Conservation (phyloP, 2,113 vertebrate species). For the Murina feae region DNA sequence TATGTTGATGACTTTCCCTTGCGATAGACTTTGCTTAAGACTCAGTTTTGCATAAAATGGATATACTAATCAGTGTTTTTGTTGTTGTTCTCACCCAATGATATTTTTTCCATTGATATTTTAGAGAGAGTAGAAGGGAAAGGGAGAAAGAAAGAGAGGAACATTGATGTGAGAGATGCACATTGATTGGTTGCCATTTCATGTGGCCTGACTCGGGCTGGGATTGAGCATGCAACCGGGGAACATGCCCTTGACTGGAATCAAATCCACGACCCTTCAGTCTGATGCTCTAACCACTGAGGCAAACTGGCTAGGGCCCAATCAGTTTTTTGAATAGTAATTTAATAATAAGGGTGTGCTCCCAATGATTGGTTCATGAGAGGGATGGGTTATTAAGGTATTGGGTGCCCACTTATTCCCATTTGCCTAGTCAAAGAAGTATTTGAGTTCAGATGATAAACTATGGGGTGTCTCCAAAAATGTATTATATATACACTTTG, state of each 20-base stretch:
- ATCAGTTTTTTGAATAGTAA: background rate
- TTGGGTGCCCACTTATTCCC: background rate
- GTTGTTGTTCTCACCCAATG: no score
- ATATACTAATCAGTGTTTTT: background rate
- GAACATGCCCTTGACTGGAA: no score
- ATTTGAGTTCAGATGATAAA: background rate
- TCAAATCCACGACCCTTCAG: no score
- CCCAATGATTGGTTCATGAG: background rate
- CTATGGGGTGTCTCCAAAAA: background rate
- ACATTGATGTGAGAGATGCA: no score
- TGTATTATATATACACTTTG: no score
- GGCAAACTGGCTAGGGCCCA: background rate
- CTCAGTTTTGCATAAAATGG: background rate
- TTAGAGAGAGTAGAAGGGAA: no score
- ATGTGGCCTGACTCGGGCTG: no score
- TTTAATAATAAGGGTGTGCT: background rate
- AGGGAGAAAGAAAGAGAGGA: no score
- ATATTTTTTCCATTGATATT: no score
- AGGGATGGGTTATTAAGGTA: background rate
- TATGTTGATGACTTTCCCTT: background rate
- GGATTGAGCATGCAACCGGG: no score
- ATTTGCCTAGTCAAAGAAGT: background rate
- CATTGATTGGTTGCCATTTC: no score
- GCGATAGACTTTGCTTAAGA: slow-evolving; percentile 14
- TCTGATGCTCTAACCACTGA: no score